Base-by-base conservation (phyloP, 1,140 invertebrate genomes). In the Eciton burchellii region DNA sequence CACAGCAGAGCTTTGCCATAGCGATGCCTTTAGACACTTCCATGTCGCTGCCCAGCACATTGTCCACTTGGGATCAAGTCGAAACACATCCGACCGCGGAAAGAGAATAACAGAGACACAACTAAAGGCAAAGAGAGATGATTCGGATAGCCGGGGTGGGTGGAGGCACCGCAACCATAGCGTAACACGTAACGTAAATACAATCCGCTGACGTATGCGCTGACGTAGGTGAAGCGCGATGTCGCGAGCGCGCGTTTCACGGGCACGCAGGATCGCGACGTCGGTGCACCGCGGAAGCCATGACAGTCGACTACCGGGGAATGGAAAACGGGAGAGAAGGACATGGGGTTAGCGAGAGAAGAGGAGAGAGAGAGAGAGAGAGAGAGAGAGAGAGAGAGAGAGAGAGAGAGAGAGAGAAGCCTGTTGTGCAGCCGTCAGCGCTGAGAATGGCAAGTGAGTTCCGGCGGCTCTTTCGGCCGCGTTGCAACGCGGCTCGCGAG, bases 351-450 rank as follows among this genome's bases (percentile, higher is more conserved):
- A 43, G 47, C 29, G 62, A 79, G 68, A 83, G 74, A 81, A n/a
- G 60, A 65, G 41, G 45, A 63, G 57, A 79, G 45, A 26, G 60
- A 14, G 52, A 43, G 12, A 41, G 49, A 72, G 70, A 57, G 41
- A 26, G 57, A 45, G 49, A 35, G 26, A 16, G 45, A 14, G 11
- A 43, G 16, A 16, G 54, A 68, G 63, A 65, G 59, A 62, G 71
- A 29, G 70, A 57, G 68, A 73, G 54, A 49, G 73, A 19, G 12
- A 11, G 43, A 12, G 41, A 29, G 45, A 57, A 12, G 26, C 9
- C 68, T 72, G 84, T 86, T 86, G 81, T 86, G 81, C 68, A 84
- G 63, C 54, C 76, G 85, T 87, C 85, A 77, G 84, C 85, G 71
- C 47, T 82, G 74, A 43, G 83, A 59, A 56, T 62, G 73, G 72